Percentiles rank a stretch among this genome's conserved stretches.
Conservation (phyloP, 2,113 vertebrate species). For the Panurus biarmicus region DNA sequence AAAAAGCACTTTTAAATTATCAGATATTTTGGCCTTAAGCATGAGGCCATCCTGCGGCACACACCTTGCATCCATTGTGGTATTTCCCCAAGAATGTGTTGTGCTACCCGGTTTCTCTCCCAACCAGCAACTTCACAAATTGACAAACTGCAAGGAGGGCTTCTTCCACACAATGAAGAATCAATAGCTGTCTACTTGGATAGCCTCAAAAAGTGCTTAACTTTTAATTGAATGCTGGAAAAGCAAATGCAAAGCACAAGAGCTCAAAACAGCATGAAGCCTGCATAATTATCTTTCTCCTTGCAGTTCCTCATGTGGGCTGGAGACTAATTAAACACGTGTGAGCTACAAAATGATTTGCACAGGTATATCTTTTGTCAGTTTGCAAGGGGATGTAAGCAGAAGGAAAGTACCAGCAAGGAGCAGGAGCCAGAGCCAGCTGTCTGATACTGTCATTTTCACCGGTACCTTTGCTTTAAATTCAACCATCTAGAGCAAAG, state of each 20-base stretch:
- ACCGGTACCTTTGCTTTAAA: not conserved
- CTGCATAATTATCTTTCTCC: constrained; percentile 46
- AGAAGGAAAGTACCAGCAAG: not conserved
- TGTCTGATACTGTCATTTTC: not conserved
- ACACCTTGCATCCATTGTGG: not conserved
- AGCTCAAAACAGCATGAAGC: constrained; percentile 36
- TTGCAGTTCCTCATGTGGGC: constrained; percentile 19
- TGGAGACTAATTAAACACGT: constrained; percentile 52
- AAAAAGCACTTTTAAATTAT: not conserved
- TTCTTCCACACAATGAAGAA: constrained; percentile 9
- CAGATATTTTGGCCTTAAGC: not conserved
- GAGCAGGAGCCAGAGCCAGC: not conserved
- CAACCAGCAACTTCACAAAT: not conserved
- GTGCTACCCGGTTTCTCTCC: not conserved
- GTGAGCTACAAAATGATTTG: constrained; percentile 6
- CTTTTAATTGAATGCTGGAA: constrained; percentile 34
- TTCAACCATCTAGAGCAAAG: not conserved
- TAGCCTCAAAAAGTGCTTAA: constrained; percentile 40
- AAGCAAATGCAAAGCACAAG: constrained; percentile 11
- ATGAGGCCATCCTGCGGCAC: not conserved
- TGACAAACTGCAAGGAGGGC: not conserved
- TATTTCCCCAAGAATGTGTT: not conserved
- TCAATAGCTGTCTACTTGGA: constrained; percentile 43
- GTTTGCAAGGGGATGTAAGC: not conserved
- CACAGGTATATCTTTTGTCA: not conserved